Evolutionary conservation across 64 coral and sea anemone genomes (phyloP), one percentile per base, ranked within the genome.

Genomic region (Anthopleura sola): DNA sequence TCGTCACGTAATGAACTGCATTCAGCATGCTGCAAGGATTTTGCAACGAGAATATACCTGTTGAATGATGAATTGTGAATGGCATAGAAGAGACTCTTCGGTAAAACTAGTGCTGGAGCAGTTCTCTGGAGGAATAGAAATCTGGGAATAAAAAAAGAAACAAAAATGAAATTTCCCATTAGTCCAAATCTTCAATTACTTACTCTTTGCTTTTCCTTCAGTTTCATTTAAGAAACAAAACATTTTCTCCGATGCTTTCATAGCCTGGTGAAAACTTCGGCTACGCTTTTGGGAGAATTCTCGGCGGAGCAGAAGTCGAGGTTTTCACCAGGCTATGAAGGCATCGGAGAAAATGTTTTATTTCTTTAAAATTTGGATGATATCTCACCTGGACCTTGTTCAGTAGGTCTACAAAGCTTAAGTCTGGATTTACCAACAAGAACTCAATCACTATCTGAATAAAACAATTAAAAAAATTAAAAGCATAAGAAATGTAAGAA

Each of bases 361-460:
- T n/a, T n/a, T n/a, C n/a, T n/a, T n/a, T n/a, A n/a, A n/a, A n/a
- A n/a, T n/a, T 51, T 10, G 1, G 12, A 16, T 1, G 1, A 69
- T 69, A 15, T 69, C 64, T 33, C 85, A 94, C 92, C 97, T 92
- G 76, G 36, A 99, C 89, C 88, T 92, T 99, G 82, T 99, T 94
- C 5, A 99, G 31, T 37, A 99, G 85, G 80, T 99, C 97, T 88
- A 88, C 97, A 75, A 95, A 99, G 68, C 87, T 85, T 31, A 93
- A 84, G 26, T 92, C 90, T 38, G 90, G 85, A 49, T 95, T 95
- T 11, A 87, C 87, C 51, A 90, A 85, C 26, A 99, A 51, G 50
- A 94, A 95, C 68, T 99, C 97, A 57, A 99, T 99, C 29, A 99
- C 97, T 90, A 99, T 95, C 97, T 99, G 69, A 47, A 96, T 71